A percentile compares a stretch with the other conserved stretches of the same genome.
phyloP scores from a whole-genome alignment of 2,113 vertebrate genomes.

The Takifugu bimaculatus region DNA sequence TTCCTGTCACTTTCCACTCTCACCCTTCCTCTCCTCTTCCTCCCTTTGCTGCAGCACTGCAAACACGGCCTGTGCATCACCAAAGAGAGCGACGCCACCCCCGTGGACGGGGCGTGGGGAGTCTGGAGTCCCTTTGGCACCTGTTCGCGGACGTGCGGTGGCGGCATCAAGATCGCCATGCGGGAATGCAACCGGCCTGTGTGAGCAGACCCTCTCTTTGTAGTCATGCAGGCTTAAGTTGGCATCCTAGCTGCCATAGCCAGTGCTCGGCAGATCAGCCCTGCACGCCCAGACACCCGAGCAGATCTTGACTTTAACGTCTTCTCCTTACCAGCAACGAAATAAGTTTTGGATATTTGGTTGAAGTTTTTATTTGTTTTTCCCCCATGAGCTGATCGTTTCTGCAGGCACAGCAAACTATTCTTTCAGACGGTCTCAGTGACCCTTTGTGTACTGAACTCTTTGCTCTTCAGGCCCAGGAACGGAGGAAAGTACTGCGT shows the following conservation, averaged over 20 bases:
- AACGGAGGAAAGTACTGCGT: constrained; percentile 94
- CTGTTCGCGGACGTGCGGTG: constrained; percentile 92
- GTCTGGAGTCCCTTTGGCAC: constrained; percentile 93
- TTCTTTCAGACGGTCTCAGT: constrained; percentile 39
- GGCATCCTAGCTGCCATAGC: constrained; percentile 45
- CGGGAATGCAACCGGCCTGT: constrained; percentile 94
- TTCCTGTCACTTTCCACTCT: constrained; percentile 12
- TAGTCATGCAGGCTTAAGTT: constrained; percentile 53
- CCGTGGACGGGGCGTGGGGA: constrained; percentile 90
- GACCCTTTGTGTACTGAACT: neutral
- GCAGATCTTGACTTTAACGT: no score
- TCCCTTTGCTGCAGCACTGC: constrained; percentile 81
- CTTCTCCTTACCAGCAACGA: no score
- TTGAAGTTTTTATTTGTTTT: no score
- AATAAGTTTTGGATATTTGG: no score
- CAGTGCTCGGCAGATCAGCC: constrained; percentile 61
- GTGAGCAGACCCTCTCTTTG: constrained; percentile 77
- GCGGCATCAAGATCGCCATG: constrained; percentile 89
- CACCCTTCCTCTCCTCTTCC: neutral
- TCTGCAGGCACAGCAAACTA: neutral
- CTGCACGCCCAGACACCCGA: constrained; percentile 3
- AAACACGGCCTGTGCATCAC: constrained; percentile 88
- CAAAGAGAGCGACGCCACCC: constrained; percentile 81
- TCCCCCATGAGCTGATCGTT: neutral
- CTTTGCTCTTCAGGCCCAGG: constrained; percentile 78